Evolutionary conservation across 2,113 vertebrate genomes (phyloP).

Genomic region (Chionomys nivalis): DNA sequence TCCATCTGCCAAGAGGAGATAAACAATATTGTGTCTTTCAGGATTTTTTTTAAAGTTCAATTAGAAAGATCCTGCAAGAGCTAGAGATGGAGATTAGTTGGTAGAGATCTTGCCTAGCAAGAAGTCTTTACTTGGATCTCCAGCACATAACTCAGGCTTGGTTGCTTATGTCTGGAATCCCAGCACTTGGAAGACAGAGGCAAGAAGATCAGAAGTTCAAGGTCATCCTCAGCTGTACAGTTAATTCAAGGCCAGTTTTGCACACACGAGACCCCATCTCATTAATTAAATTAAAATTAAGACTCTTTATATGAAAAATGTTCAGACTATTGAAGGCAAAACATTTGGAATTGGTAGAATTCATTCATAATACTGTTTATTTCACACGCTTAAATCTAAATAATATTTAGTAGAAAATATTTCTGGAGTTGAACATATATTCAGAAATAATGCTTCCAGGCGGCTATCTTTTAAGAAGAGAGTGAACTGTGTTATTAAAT

Average conservation of each 20-base stretch:
- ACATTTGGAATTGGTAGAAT: background rate
- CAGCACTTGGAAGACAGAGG: background rate
- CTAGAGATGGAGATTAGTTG: background rate
- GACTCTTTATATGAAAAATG: background rate
- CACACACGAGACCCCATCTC: no score
- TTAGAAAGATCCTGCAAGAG: background rate
- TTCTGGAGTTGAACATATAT: background rate
- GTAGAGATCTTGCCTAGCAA: background rate
- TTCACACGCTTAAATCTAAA: background rate
- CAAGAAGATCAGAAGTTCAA: background rate
- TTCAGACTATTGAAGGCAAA: background rate
- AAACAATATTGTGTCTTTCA: background rate
- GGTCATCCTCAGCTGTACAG: background rate
- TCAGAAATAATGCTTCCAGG: background rate
- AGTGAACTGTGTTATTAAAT: background rate
- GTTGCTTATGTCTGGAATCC: background rate
- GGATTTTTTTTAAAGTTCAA: background rate
- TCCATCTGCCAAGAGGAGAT: background rate
- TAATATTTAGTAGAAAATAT: background rate
- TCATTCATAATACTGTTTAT: background rate
- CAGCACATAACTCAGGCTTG: background rate
- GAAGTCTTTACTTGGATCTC: background rate
- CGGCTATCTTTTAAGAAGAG: conserved; percentile 15
- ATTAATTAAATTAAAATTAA: background rate
- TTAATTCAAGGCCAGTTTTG: background rate